Conservation (phyloP, 2,797 vertebrate genomes). For the Falco peregrinus region DNA sequence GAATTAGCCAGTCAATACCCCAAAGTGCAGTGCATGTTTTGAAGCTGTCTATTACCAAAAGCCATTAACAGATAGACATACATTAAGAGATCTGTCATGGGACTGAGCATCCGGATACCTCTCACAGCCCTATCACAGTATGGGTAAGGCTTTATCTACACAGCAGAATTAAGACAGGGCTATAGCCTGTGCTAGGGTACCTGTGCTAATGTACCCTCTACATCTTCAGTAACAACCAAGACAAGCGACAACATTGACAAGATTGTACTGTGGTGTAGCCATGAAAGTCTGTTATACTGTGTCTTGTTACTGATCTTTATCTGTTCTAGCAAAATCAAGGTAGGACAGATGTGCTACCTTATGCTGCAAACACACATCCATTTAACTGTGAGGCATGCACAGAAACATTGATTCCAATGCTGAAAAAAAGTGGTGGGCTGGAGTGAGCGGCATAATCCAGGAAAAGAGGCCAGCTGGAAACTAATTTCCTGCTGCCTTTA, state of each 20-base stretch:
- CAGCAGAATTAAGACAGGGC: neutral
- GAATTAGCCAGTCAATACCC: neutral
- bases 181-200: neutral
- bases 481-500: constrained; percentile 10
- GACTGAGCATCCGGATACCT: neutral
- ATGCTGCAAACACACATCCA: neutral
- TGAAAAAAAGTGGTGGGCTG: neutral
- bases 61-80: neutral
- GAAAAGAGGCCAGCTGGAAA: constrained; percentile 33
- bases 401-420: neutral
- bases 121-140: neutral
- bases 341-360: neutral
- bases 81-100: neutral
- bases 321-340: neutral
- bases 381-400: neutral
- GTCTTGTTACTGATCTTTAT: neutral
- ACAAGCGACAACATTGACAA: neutral
- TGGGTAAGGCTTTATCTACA: neutral
- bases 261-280: neutral
- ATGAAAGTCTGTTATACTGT: neutral
- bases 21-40: neutral
- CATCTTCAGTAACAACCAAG: neutral
- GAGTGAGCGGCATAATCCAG: neutral
- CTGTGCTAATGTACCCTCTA: neutral
- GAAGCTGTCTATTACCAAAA: neutral